These are phyloP conservation scores for Hyla sarda DNA, from an alignment of 2,113 vertebrate species.

Conservation along the genomic window DNA sequence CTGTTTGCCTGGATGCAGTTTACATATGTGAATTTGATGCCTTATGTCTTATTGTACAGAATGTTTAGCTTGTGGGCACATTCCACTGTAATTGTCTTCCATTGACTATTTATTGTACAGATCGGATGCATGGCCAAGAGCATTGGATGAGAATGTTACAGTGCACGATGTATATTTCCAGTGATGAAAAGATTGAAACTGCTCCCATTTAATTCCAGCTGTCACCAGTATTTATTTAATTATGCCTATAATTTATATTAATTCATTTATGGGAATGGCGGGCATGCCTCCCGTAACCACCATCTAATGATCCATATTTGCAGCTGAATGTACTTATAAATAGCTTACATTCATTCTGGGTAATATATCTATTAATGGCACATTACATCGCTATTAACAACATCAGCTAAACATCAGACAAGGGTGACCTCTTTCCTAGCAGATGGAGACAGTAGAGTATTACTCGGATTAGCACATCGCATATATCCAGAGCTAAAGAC, in stretches of 20 bases:
- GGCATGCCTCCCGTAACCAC: neutral
- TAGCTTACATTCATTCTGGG: slow-evolving; percentile 1
- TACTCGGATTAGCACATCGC: neutral
- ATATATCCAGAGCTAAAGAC: neutral
- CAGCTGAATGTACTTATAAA: slow-evolving; percentile 30
- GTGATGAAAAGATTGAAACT: slow-evolving; percentile 23
- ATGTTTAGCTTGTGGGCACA: neutral
- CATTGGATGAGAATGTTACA: neutral
- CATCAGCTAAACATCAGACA: neutral
- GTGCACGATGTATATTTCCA: neutral
- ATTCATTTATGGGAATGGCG: slow-evolving; percentile 8
- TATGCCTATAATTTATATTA: slow-evolving; percentile 24
- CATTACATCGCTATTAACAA: slow-evolving; percentile 24
- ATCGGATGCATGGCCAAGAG: neutral
- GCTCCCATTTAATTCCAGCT: slow-evolving; percentile 13
- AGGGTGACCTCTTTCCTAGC: slow-evolving; percentile 16
- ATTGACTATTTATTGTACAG: neutral
- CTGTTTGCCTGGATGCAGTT: no score
- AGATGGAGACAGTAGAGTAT: neutral
- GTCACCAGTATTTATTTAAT: slow-evolving; percentile 37
- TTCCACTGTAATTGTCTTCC: neutral
- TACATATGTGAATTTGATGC: no score
- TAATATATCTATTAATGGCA: slow-evolving; percentile 29
- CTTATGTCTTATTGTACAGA: no score
- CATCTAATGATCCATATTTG: slow-evolving; percentile 26